A percentile compares a stretch with the other conserved stretches of the same genome.
phyloP scores from a whole-genome alignment of 2,797 vertebrate species.

The Kryptopterus vitreolus region DNA sequence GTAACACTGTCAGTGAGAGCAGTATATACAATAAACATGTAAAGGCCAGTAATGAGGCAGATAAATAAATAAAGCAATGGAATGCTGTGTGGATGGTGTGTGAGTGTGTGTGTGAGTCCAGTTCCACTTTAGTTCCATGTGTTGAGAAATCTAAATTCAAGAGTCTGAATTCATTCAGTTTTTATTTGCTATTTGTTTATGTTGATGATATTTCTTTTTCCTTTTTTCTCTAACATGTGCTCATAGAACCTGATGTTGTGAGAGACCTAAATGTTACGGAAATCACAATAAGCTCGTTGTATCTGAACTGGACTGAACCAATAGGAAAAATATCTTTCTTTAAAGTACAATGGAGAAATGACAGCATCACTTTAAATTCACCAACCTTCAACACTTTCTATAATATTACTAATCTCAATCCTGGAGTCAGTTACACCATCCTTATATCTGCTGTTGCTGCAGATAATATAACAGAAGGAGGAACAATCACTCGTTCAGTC shows the following conservation, averaged over 20 bases:
- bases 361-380: background rate
- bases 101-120: too few relatives aligned
- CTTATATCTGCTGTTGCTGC: slow-evolving; percentile 27
- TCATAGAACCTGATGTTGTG: slow-evolving; percentile 53
- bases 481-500: fast-evolving
- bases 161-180: background rate
- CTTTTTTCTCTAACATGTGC: background rate
- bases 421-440: slow-evolving; percentile 56
- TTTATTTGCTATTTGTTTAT: background rate
- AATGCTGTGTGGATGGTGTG: too few relatives aligned
- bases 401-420: slow-evolving; percentile 32
- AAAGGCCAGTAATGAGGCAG: too few relatives aligned
- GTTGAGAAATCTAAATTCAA: too few relatives aligned
- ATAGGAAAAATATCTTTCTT: slow-evolving; percentile 41
- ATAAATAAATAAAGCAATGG: too few relatives aligned
- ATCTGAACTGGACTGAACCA: slow-evolving; percentile 53
- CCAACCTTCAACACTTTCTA: background rate
- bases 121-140: too few relatives aligned
- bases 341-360: slow-evolving; percentile 40
- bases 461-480: slow-evolving; percentile 22
- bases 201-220: background rate
- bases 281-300: slow-evolving; percentile 45
- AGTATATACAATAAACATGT: too few relatives aligned
- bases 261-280: background rate
- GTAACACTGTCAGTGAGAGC: too few relatives aligned